Conservation (phyloP, 2,888 invertebrate genomes). For the Hemithea aestivaria region DNA sequence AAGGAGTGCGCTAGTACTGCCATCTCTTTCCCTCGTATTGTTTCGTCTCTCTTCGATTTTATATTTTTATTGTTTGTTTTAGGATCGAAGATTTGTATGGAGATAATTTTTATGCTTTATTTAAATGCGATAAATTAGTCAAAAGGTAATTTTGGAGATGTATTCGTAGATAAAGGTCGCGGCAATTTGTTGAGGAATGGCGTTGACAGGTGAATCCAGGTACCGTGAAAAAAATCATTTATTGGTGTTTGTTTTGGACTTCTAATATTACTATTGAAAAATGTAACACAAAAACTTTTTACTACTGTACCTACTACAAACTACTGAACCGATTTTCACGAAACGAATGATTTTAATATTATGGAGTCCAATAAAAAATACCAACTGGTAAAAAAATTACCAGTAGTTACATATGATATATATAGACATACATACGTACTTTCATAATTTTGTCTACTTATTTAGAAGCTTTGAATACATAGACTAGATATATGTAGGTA, state of each 20-base stretch:
- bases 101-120: constrained; percentile 72
- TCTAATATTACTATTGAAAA: too few species aligned
- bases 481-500: too few species aligned
- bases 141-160: constrained; percentile 58
- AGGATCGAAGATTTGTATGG: constrained; percentile 60
- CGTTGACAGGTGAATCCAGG: constrained; percentile 60
- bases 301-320: too few species aligned
- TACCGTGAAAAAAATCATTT: constrained; percentile 7
- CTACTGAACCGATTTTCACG: too few species aligned
- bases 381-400: too few species aligned
- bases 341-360: too few species aligned
- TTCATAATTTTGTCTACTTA: too few species aligned
- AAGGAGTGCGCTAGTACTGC: constrained; percentile 52
- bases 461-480: too few species aligned
- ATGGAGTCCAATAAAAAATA: too few species aligned
- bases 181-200: constrained; percentile 57
- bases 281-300: constrained; percentile 29
- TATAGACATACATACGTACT: too few species aligned
- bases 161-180: constrained; percentile 51
- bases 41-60: constrained; percentile 24
- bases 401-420: too few species aligned
- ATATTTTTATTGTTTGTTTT: constrained; percentile 66
- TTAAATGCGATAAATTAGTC: constrained; percentile 72
- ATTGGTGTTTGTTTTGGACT: not conserved
- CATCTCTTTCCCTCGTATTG: constrained; percentile 30